Base-by-base conservation (phyloP, 2,113 vertebrate species). In the Pogonocichla stellata region DNA sequence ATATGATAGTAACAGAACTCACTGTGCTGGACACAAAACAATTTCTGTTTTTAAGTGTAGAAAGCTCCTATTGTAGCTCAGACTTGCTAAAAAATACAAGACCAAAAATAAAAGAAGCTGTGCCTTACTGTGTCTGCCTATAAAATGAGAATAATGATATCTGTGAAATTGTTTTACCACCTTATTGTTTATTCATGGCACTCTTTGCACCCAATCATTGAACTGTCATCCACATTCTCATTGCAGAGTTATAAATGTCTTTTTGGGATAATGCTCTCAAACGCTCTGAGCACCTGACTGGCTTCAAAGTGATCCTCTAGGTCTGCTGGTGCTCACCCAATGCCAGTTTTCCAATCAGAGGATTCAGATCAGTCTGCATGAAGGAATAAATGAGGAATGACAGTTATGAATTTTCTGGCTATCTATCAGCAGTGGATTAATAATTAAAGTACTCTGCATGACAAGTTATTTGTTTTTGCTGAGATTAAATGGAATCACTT, bases 391-490 rank as follows among this genome's bases (percentile, higher is more conserved):
- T 73, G 66, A 88, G 74, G 19, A 90, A 81, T 0, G 13, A 93
- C 72, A 64, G 28, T 75, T 83, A 75, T 0, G 4, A 33, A 42
- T 86, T 90, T 92, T 78, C 82, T 94, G 64, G 53, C 73, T 95
- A 64, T 95, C 48, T 50, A 10, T 73, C 0, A 1, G 50, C 66
- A 85, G 65, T 78, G 62, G 82, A 85, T 95, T 97, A 92, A 96
- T 92, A 96, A 93, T 85, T 83, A 77, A 90, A 95, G 69, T 85
- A 88, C 64, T 92, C 47, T 77, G 64, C 51, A 53, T 72, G 90
- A 93, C 73, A 90, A 92, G 54, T 86, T 95, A 89, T 92, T 97
- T 96, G 92, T 78, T 97, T 97, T 95, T 93, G 50, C 67, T 95
- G 88, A 78, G 42, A 95, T 95, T 95, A 95, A 95, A 83, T 93